Evolutionary conservation across 1,140 invertebrate species (phyloP).

Genomic region (Caenorhabditis tropicalis): DNA sequence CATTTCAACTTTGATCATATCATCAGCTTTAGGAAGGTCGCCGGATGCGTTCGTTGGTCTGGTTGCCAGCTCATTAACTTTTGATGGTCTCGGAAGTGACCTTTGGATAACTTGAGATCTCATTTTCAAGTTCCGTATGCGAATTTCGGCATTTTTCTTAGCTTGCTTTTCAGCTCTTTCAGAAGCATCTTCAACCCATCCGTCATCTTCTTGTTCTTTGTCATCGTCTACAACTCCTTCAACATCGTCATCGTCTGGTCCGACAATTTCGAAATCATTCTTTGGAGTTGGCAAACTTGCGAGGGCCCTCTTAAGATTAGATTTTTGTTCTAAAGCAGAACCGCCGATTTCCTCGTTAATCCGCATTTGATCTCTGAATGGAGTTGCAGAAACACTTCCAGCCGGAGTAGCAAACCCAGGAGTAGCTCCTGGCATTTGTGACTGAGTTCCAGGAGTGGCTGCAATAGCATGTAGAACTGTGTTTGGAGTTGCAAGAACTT

Average conservation of each 20-base stretch:
- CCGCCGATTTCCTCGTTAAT: conserved; percentile 80
- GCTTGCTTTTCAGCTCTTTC: conserved; percentile 61
- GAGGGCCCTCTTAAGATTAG: conserved; percentile 79
- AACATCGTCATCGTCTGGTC: conserved; percentile 84
- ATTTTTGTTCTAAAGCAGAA: conserved; percentile 23
- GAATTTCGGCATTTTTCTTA: conserved; percentile 65
- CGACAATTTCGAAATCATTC: conserved; percentile 98
- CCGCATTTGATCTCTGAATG: conserved; percentile 89
- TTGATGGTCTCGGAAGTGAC: conserved; percentile 84
- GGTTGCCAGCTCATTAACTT: conserved; percentile 75
- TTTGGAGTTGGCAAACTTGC: conserved; percentile 84
- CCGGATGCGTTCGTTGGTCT: conserved; percentile 61
- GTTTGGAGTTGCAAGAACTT: conserved; percentile 86
- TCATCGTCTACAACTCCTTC: conserved; percentile 64
- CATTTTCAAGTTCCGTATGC: conserved; percentile 73
- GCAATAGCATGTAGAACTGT: conserved; percentile 92
- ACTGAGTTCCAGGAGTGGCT: conserved; percentile 76
- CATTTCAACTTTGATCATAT: conserved; percentile 96
- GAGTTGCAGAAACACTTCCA: conserved; percentile 72
- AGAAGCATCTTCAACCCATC: conserved; percentile 70
- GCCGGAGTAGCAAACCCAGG: conserved; percentile 56
- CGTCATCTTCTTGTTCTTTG: conserved; percentile 72
- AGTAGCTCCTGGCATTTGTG: conserved; percentile 59
- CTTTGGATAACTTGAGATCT: conserved; percentile 81
- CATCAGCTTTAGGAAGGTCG: conserved; percentile 90